phyloP scores from a whole-genome alignment of 2,113 vertebrate species.

The Hemiscyllium ocellatum region DNA sequence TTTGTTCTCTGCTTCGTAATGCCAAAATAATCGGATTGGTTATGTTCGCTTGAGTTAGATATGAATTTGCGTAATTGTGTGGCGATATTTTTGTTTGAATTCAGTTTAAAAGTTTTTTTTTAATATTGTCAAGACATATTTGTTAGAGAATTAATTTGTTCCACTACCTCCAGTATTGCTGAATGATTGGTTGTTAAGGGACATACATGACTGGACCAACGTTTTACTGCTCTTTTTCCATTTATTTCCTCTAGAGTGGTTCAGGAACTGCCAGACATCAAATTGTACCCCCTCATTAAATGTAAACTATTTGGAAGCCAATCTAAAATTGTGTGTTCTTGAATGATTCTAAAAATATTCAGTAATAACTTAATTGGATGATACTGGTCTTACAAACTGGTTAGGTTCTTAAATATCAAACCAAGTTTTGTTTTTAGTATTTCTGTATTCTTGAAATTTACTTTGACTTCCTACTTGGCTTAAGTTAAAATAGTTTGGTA shows the following conservation, averaged over 20 bases:
- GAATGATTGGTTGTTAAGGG: not conserved
- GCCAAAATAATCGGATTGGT: not conserved
- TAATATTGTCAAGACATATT: not conserved
- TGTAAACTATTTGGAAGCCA: not conserved
- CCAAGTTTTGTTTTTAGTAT: not conserved
- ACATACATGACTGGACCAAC: not conserved
- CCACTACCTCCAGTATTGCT: not conserved
- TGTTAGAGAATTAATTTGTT: not conserved
- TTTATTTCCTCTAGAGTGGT: not conserved
- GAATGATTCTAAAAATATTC: not conserved
- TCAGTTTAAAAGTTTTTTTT: not conserved
- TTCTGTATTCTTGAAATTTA: not conserved
- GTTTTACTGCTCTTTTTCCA: not conserved
- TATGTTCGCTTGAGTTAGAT: not conserved
- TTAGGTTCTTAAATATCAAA: not conserved
- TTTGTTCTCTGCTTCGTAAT: not conserved
- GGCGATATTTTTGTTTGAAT: not conserved
- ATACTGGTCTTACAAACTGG: not conserved
- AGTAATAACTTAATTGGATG: not conserved
- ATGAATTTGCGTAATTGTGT: not conserved
- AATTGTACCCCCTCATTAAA: not conserved
- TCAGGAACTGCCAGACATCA: not conserved
- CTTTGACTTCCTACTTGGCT: not conserved
- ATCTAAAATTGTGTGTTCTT: not conserved
- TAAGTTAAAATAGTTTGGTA: not conserved